Conservation (phyloP, 2,888 invertebrate species). For the Antitype chi region DNA sequence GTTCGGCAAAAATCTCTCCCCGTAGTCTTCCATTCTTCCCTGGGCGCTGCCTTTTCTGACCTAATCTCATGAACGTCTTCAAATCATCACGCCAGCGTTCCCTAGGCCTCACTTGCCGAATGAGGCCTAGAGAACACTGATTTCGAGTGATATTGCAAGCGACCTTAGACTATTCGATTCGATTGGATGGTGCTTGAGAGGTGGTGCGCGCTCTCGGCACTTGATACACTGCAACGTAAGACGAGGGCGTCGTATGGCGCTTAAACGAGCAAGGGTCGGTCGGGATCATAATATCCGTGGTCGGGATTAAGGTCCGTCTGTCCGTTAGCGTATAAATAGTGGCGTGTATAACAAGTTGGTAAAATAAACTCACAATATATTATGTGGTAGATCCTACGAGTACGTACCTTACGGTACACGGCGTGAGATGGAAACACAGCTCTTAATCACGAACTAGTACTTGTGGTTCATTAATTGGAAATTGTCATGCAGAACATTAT, state of each 20-base stretch:
- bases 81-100: not conserved
- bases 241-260: slow-evolving; percentile 33
- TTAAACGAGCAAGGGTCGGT: no score
- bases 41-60: not conserved
- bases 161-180: no score
- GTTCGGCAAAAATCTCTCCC: not conserved
- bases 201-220: slow-evolving; percentile 69
- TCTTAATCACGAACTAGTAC: slow-evolving; percentile 11
- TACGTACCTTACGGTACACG: not conserved
- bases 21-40: not conserved
- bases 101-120: not conserved
- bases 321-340: slow-evolving; percentile 13
- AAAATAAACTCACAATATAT: not conserved
- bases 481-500: slow-evolving; percentile 4
- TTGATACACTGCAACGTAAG: slow-evolving; percentile 72
- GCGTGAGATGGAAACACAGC: not conserved
- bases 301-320: no score
- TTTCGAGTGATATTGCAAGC: no score
- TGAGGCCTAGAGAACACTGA: no score
- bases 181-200: slow-evolving; percentile 43
- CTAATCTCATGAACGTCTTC: no score
- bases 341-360: not conserved
- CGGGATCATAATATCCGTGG: no score
- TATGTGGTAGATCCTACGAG: not conserved
- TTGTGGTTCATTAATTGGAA: slow-evolving; percentile 11